A percentile compares a stretch with the other conserved stretches of the same genome.
Evolutionary conservation across 2,797 vertebrate species (phyloP).

Genomic region (Borostomias antarcticus): DNA sequence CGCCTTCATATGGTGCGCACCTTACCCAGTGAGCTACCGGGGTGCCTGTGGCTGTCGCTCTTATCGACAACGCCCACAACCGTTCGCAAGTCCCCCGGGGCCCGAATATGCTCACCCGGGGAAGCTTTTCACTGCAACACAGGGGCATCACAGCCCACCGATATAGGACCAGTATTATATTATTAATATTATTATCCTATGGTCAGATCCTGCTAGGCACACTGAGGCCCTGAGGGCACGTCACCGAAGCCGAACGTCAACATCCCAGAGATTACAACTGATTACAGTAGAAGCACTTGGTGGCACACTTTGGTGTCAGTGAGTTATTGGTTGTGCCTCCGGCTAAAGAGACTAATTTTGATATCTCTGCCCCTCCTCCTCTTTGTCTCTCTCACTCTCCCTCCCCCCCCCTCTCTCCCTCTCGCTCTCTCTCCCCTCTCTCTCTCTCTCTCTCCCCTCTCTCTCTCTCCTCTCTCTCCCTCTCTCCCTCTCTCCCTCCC

Average conservation of each 20-base stretch:
- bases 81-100: too few relatives aligned
- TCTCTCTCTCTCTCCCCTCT: constrained; percentile 10
- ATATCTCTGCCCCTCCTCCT: neutral
- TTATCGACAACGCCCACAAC: too few relatives aligned
- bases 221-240: too few relatives aligned
- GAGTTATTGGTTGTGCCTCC: constrained; percentile 6
- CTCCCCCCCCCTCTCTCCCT: neutral
- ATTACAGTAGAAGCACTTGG: neutral
- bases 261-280: neutral
- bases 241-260: neutral
- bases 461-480: neutral
- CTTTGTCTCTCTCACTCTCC: constrained; percentile 13
- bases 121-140: neutral
- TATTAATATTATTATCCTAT: too few relatives aligned
- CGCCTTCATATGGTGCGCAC: too few relatives aligned
- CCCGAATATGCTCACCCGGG: neutral
- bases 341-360: neutral
- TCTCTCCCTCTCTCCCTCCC: constrained; percentile 30
- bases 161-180: too few relatives aligned
- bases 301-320: neutral
- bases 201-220: too few relatives aligned
- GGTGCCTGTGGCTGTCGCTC: too few relatives aligned
- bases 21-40: too few relatives aligned
- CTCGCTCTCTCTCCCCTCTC: constrained; percentile 44
- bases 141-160: neutral